Evolutionary conservation across 2,888 invertebrate species (phyloP).

Genomic region (Tetranychus truncatus): DNA sequence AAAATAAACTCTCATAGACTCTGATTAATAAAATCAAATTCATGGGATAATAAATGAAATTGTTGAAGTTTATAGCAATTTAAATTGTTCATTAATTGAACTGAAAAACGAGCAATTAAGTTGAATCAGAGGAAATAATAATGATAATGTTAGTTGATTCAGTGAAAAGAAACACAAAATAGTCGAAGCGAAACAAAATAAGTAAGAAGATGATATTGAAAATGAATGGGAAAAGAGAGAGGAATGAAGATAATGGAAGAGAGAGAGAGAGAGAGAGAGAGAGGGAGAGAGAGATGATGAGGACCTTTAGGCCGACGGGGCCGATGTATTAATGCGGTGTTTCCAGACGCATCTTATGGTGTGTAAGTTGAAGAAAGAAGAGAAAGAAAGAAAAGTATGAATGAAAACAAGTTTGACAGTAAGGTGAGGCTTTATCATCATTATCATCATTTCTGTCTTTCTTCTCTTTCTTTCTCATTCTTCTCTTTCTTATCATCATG

Average conservation of each 20-base stretch:
- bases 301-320: too few relatives aligned
- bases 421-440: neutral
- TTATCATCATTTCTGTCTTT: conserved; percentile 2
- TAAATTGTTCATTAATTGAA: too few relatives aligned
- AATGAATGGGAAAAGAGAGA: conserved; percentile 9
- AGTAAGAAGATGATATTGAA: neutral
- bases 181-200: neutral
- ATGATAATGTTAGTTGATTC: too few relatives aligned
- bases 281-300: neutral
- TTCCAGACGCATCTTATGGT: too few relatives aligned
- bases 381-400: neutral
- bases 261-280: neutral
- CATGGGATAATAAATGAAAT: too few relatives aligned
- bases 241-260: conserved; percentile 3
- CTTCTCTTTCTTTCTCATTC: conserved; percentile 3
- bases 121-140: too few relatives aligned
- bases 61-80: too few relatives aligned
- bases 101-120: too few relatives aligned
- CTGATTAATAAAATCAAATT: too few relatives aligned
- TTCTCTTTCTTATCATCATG: neutral
- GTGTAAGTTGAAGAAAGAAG: too few relatives aligned
- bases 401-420: neutral
- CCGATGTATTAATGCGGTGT: too few relatives aligned
- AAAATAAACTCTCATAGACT: too few relatives aligned
- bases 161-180: neutral